Conservation (phyloP, 2,113 vertebrate species). For the Procapra przewalskii region DNA sequence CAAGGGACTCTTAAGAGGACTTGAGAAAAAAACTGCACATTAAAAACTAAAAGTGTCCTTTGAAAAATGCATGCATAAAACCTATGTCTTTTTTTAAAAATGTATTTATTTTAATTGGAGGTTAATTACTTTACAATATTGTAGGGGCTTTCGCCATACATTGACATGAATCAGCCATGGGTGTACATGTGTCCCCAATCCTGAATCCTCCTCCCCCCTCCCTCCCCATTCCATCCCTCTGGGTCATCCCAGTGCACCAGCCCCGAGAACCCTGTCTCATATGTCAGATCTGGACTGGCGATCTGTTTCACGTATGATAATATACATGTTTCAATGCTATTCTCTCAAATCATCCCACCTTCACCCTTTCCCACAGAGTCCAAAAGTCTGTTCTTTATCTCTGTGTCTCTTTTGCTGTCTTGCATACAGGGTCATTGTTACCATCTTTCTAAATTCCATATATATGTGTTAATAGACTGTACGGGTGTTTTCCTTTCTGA, state of each 20-base stretch:
- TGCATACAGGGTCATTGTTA: background rate
- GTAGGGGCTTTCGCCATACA: background rate
- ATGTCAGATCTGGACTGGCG: fast-evolving
- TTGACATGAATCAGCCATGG: background rate
- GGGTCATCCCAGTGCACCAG: background rate
- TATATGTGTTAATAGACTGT: background rate
- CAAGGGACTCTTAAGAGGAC: background rate
- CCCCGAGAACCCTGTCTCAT: background rate
- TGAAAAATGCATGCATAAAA: background rate
- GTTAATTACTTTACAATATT: background rate
- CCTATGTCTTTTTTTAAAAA: background rate
- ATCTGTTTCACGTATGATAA: background rate
- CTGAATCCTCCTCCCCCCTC: background rate
- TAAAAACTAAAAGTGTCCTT: background rate
- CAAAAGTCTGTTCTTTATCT: background rate
- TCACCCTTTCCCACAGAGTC: background rate
- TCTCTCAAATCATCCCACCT: background rate
- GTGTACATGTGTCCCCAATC: background rate
- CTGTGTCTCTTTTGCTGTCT: background rate
- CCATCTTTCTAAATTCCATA: background rate
- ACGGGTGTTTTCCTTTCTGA: background rate
- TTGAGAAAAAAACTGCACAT: background rate
- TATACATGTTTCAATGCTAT: background rate
- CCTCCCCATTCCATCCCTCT: background rate
- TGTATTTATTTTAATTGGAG: background rate